Conservation (phyloP, 1,140 invertebrate genomes). For the Druon quercuslanigerum region DNA sequence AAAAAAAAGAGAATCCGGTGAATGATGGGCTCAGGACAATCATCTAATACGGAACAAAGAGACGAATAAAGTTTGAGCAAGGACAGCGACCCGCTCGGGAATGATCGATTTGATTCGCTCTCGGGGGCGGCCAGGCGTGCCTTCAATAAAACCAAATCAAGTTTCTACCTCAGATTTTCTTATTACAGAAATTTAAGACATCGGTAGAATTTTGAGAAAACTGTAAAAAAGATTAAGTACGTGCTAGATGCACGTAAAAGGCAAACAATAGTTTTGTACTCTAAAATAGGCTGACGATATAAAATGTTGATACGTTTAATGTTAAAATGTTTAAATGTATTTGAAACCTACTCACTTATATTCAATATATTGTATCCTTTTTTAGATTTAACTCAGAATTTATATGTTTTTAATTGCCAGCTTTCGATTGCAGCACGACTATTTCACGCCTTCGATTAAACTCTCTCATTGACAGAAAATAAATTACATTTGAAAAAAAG, state of each 20-base stretch:
- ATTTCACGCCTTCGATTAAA: background rate
- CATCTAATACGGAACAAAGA: conserved; percentile 12
- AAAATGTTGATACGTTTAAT: too few species aligned
- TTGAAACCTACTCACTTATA: too few species aligned
- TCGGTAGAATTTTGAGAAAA: background rate
- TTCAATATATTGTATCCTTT: too few species aligned
- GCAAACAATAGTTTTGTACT: too few species aligned
- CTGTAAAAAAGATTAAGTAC: background rate
- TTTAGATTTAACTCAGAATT: too few species aligned
- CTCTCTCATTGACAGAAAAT: background rate
- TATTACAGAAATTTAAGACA: background rate
- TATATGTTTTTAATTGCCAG: too few species aligned
- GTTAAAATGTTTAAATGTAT: too few species aligned
- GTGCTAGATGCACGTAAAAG: too few species aligned
- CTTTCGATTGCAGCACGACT: too few species aligned
- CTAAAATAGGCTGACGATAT: too few species aligned
- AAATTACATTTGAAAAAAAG: background rate
- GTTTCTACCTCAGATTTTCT: conserved; percentile 16
- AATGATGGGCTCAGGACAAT: conserved; percentile 22
- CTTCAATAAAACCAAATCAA: background rate
- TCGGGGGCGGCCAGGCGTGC: conserved; percentile 9
- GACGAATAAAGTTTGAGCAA: conserved; percentile 16
- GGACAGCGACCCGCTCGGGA: conserved; percentile 8
- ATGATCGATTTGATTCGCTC: conserved; percentile 28
- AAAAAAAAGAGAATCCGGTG: conserved; percentile 15